These are phyloP conservation scores for Dilophus febrilis DNA, from an alignment of 2,888 invertebrate species.

Conservation along the genomic window DNA sequence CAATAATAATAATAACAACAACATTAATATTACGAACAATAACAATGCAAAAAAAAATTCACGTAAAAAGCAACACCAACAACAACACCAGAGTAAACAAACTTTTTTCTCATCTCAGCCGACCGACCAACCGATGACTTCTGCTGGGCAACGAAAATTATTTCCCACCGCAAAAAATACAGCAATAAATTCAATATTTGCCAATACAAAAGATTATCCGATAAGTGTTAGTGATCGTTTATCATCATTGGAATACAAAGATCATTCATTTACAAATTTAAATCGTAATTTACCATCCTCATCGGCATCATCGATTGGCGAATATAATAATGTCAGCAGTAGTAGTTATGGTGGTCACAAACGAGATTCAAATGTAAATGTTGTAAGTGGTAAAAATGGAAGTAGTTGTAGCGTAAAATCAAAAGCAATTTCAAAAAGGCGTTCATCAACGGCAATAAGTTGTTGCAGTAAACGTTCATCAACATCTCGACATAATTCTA, in stretches of 20 bases:
- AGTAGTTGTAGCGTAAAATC: slow-evolving; percentile 4
- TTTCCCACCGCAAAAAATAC: neutral
- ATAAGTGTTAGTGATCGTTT: slow-evolving; percentile 4
- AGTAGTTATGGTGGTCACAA: too few relatives aligned
- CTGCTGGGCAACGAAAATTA: neutral
- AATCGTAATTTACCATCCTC: too few relatives aligned
- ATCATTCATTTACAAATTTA: slow-evolving; percentile 5
- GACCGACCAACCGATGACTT: neutral
- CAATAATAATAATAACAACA: neutral
- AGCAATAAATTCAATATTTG: neutral
- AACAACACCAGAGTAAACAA: too few relatives aligned
- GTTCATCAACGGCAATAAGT: slow-evolving; percentile 27
- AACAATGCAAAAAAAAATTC: neutral
- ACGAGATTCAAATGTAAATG: too few relatives aligned
- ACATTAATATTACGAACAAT: neutral
- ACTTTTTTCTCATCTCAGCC: too few relatives aligned
- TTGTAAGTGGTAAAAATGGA: slow-evolving; percentile 18
- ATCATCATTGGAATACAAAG: slow-evolving; percentile 9
- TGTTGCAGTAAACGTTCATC: slow-evolving; percentile 26
- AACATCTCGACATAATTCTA: slow-evolving; percentile 17
- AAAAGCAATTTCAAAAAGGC: slow-evolving; percentile 21
- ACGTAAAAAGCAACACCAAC: too few relatives aligned
- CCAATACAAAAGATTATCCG: slow-evolving; percentile 1
- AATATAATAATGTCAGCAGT: too few relatives aligned
- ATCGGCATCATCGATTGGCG: too few relatives aligned